Evolutionary conservation across 2,797 vertebrate species (phyloP).

Genomic region (Catharus ustulatus): DNA sequence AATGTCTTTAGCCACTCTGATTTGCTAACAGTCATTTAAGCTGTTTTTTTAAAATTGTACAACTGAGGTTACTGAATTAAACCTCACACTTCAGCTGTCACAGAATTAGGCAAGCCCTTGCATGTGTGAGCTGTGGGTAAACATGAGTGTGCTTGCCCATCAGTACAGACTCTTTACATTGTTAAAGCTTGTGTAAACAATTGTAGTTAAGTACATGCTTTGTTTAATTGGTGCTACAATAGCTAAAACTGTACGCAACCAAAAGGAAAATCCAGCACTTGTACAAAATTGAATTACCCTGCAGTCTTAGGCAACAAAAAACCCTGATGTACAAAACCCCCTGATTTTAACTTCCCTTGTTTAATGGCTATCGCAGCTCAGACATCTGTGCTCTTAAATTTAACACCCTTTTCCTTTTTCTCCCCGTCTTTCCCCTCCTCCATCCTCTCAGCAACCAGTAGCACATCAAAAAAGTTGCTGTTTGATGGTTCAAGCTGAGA

Average conservation of each 20-base stretch:
- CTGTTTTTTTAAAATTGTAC: not conserved
- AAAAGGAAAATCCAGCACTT: not conserved
- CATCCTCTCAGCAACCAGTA: slow-evolving; percentile 46
- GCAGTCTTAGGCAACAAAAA: not conserved
- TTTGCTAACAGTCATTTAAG: not conserved
- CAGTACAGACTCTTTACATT: not conserved
- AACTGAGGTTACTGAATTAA: not conserved
- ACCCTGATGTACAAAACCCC: not conserved
- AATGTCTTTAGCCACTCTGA: not conserved
- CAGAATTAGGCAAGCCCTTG: not conserved
- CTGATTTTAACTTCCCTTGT: not conserved
- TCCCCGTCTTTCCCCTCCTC: slow-evolving; percentile 2
- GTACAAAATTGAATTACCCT: not conserved
- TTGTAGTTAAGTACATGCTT: not conserved
- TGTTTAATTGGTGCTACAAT: not conserved
- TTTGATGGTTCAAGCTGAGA: slow-evolving; percentile 47
- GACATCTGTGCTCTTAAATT: slow-evolving; percentile 2
- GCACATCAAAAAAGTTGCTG: slow-evolving; percentile 38
- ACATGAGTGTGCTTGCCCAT: not conserved
- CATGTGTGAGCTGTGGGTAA: not conserved
- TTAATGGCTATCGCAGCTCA: not conserved
- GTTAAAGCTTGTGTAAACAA: not conserved
- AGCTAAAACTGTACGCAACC: not conserved
- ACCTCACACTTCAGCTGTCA: not conserved
- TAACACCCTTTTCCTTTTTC: not conserved